phyloP scores from a whole-genome alignment of 2,797 vertebrate genomes.

The Sebastes flavidus region DNA sequence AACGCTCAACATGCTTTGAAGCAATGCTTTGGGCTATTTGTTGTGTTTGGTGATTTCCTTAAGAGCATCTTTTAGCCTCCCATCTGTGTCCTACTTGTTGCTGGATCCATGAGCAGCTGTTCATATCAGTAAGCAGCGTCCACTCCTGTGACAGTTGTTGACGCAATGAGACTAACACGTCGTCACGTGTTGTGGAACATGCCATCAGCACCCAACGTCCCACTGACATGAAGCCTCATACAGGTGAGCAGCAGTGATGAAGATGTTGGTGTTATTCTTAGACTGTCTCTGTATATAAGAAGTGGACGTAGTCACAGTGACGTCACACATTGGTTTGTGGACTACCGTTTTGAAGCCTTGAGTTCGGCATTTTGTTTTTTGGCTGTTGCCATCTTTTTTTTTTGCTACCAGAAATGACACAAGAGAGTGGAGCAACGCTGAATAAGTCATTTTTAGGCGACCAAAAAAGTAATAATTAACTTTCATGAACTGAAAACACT shows the following conservation, averaged over 20 bases:
- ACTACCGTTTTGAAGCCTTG: neutral
- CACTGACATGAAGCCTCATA: neutral
- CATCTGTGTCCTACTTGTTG: neutral
- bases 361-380: too few relatives aligned
- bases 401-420: too few relatives aligned
- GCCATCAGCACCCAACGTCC: neutral
- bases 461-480: too few relatives aligned
- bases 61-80: neutral
- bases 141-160: conserved; percentile 12
- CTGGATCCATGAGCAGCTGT: neutral
- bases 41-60: neutral
- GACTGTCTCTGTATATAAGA: too few relatives aligned
- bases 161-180: conserved; percentile 37
- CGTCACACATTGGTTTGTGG: neutral
- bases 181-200: conserved; percentile 8
- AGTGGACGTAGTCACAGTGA: neutral
- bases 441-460: too few relatives aligned
- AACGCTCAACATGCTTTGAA: neutral
- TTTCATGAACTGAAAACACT: too few relatives aligned
- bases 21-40: neutral
- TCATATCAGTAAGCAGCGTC: conserved; percentile 3
- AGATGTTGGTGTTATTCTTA: neutral
- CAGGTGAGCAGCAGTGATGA: neutral
- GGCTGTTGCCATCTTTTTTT: rapidly evolving
- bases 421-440: too few relatives aligned